Evolutionary conservation across 1,140 invertebrate species (phyloP), one percentile per base, ranked within the genome.

Genomic region (Zaprionus camerounensis): DNA sequence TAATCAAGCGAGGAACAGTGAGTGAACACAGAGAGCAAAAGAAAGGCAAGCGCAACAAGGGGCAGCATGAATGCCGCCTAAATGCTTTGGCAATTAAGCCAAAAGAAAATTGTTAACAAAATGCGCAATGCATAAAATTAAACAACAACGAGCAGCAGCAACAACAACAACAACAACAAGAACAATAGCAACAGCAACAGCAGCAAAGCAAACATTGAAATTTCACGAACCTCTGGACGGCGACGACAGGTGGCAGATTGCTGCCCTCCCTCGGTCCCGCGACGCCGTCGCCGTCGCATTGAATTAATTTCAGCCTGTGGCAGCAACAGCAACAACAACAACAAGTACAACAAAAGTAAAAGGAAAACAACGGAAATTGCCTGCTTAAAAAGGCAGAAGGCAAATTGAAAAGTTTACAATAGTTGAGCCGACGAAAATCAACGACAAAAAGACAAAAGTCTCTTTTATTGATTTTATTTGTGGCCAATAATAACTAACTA

Each of bases 381-480:
- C 65, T 20, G 66, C 51, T 62, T 69, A 28, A 41, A 24, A 62
- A 53, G 22, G 26, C 17, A 51, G 20, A 24, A 70, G 64, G 24
- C 22, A 58, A 74, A 82, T 79, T 79, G 70, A 67, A 36, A 26
- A 53, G 28, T 61, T 69, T 44, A 63, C 5, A 69, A 65, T 55
- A 59, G 59, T 58, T 71, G 26, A 46, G 7, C 5, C 55, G 31
- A 64, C 53, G 41, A 49, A 49, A 76, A 76, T 28, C 15, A 17
- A 36, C 49, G 69, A 59, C 81, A 81, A 78, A 61, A 73, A 80
- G 81, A 84, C 82, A 84, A 68, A 83, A 83, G 71, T 68, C 28
- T 20, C 53, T 84, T 77, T 85, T 91, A 91, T 91, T 85, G 86
- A 90, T 90, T 90, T 90, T 90, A 80, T 85, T 59, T 65, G 61